phyloP scores from a whole-genome alignment of 1,140 invertebrate genomes.

The Charaxes varanes region DNA sequence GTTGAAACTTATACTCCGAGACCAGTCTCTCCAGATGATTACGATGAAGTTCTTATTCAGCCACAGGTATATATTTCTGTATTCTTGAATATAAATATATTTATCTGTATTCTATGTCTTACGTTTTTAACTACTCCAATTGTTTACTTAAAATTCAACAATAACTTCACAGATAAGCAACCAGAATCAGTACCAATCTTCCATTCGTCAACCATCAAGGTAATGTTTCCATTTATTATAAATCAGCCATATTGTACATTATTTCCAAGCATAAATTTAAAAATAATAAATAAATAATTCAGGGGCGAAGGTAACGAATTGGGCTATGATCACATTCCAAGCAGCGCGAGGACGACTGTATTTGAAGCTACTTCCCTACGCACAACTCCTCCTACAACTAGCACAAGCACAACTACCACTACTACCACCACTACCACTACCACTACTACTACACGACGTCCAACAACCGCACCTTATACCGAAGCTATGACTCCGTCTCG shows the following conservation, averaged over 20 bases:
- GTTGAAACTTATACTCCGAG: conserved; percentile 56
- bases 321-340: conserved; percentile 69
- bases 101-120: too few species aligned
- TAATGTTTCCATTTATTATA: too few species aligned
- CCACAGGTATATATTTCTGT: conserved; percentile 52
- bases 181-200: conserved; percentile 68
- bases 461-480: conserved; percentile 67
- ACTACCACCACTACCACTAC: conserved; percentile 54
- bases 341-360: conserved; percentile 62
- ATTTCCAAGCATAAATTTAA: background rate
- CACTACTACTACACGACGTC: conserved; percentile 57
- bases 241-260: background rate
- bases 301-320: conserved; percentile 74
- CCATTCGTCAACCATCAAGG: conserved; percentile 66
- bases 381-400: conserved; percentile 64
- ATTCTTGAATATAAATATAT: too few species aligned
- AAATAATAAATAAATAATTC: conserved; percentile 34
- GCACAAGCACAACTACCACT: conserved; percentile 57
- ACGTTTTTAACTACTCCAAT: too few species aligned
- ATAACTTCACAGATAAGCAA: conserved; percentile 52
- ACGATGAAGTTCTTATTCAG: conserved; percentile 69
- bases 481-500: conserved; percentile 66
- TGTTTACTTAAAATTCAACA: too few species aligned
- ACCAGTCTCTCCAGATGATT: conserved; percentile 58
- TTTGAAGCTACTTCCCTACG: conserved; percentile 63